A percentile compares a stretch with the other conserved stretches of the same genome.
Conservation (phyloP, 2,888 invertebrate species). For the Ochropleura plecta region DNA sequence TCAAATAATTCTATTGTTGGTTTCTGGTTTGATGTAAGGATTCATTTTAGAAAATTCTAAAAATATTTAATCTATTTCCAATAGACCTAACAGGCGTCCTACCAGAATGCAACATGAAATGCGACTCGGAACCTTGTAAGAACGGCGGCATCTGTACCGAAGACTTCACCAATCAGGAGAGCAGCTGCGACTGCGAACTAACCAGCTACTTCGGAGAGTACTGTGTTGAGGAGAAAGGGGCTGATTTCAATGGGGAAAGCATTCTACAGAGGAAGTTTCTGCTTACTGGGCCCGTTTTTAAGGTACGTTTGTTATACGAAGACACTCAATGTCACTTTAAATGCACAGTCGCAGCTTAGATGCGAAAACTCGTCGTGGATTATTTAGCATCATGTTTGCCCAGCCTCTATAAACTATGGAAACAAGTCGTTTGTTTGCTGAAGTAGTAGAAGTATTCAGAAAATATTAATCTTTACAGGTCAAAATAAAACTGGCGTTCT, state of each 20-base stretch:
- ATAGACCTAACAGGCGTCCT: conserved; percentile 92
- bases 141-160: conserved; percentile 97
- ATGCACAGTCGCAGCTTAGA: background rate
- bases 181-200: conserved; percentile 96
- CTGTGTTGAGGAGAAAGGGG: conserved; percentile 97
- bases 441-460: background rate
- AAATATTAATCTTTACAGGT: conserved; percentile 87
- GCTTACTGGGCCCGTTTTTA: conserved; percentile 92
- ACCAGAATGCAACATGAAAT: conserved; percentile 96
- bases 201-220: conserved; percentile 97
- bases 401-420: too few relatives aligned
- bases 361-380: too few relatives aligned
- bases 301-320: conserved; percentile 68
- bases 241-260: conserved; percentile 97
- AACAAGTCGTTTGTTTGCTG: too few relatives aligned
- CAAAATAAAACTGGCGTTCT: conserved; percentile 96
- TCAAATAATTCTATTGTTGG: background rate
- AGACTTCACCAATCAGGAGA: conserved; percentile 96
- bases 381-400: too few relatives aligned
- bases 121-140: conserved; percentile 96
- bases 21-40: background rate
- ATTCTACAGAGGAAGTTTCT: conserved; percentile 95
- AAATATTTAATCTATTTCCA: conserved; percentile 11
- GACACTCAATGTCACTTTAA: background rate
- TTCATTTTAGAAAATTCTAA: background rate